Evolutionary conservation across 2,797 vertebrate species (phyloP).

Genomic region (Euphonia xanthogaster): DNA sequence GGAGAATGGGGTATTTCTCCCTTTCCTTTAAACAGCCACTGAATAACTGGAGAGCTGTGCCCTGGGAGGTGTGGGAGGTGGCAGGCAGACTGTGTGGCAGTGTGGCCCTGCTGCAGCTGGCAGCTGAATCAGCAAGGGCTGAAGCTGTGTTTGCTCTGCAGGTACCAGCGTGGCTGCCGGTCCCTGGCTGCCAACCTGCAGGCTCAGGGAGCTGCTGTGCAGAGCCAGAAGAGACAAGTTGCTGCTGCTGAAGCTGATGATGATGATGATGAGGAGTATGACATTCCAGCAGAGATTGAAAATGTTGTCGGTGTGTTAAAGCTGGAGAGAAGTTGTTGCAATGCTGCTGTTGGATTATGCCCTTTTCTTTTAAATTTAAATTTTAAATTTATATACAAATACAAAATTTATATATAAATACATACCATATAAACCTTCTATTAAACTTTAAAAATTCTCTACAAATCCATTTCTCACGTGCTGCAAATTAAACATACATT

Average conservation of each 20-base stretch:
- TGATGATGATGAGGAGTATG: slow-evolving; percentile 88
- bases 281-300: slow-evolving; percentile 92
- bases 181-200: slow-evolving; percentile 88
- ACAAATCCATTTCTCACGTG: not conserved
- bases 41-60: not conserved
- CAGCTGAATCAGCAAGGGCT: not conserved
- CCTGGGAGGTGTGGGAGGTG: not conserved
- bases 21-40: not conserved
- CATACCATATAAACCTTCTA: not conserved
- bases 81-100: not conserved
- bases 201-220: slow-evolving; percentile 11
- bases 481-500: not conserved
- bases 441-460: not conserved
- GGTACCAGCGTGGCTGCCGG: slow-evolving; percentile 92
- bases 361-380: not conserved
- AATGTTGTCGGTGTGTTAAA: slow-evolving; percentile 86
- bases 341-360: not conserved
- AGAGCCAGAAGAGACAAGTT: not conserved
- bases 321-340: not conserved
- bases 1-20: not conserved
- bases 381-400: not conserved
- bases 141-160: slow-evolving; percentile 47
- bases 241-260: slow-evolving; percentile 59
- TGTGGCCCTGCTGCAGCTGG: not conserved
- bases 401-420: not conserved